Percentiles rank a stretch among this genome's conserved stretches.
Conservation (phyloP, 2,797 vertebrate genomes). For the Lepus townsendii region DNA sequence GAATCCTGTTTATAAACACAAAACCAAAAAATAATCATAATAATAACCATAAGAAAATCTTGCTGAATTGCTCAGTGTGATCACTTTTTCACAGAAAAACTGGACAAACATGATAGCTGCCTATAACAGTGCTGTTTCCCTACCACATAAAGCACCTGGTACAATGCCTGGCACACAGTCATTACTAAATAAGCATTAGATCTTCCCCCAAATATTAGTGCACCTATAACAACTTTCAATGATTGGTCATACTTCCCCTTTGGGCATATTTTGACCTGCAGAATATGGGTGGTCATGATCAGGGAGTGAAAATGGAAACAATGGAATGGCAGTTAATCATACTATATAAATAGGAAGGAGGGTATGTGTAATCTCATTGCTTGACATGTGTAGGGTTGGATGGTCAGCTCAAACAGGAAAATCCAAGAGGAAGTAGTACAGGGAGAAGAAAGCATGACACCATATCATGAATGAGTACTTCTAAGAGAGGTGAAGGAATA, state of each 20-base stretch:
- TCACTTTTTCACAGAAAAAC: constrained; percentile 11
- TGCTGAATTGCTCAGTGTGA: background rate
- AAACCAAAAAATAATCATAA: constrained; percentile 36
- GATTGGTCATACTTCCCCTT: background rate
- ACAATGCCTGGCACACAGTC: background rate
- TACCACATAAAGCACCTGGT: constrained; percentile 2
- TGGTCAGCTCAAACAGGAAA: constrained; percentile 34
- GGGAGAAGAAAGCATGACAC: background rate
- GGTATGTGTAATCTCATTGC: background rate
- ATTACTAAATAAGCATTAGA: constrained; percentile 26
- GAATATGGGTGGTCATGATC: background rate
- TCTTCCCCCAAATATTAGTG: background rate
- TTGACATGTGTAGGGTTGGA: background rate
- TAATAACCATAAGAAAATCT: constrained; percentile 25
- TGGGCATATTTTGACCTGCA: constrained; percentile 31
- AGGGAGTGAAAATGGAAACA: background rate
- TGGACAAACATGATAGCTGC: background rate
- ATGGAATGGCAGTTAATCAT: background rate
- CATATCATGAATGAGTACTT: background rate
- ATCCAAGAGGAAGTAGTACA: background rate
- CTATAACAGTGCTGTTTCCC: constrained; percentile 10
- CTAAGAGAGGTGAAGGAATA: background rate
- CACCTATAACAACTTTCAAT: background rate
- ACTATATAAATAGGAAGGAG: background rate
- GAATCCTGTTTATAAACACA: background rate